Evolutionary conservation across 2,113 vertebrate species (phyloP).

Genomic region (Crotalus viridis): DNA sequence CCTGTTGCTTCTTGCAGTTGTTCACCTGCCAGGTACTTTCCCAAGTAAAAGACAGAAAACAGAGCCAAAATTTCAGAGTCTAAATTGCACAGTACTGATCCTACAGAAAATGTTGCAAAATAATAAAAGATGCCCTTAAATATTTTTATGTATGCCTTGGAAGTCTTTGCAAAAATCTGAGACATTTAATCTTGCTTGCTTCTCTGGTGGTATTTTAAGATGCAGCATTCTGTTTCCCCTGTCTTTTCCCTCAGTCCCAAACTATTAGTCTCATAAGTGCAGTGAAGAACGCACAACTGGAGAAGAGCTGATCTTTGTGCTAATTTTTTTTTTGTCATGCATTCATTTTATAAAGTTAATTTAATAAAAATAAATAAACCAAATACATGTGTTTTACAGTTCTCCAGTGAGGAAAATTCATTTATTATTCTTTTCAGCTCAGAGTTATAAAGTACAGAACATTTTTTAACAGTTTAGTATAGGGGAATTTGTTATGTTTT

Average conservation of each 20-base stretch:
- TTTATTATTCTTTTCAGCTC: not conserved
- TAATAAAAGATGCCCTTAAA: not conserved
- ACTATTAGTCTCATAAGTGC: not conserved
- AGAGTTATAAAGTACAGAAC: not conserved
- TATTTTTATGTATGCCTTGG: not conserved
- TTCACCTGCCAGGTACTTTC: slow-evolving; percentile 24
- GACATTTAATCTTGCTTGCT: not conserved
- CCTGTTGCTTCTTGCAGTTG: slow-evolving; percentile 23
- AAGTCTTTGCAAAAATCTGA: not conserved
- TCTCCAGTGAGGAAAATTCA: not conserved
- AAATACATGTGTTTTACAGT: slow-evolving; percentile 19
- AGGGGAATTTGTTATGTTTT: slow-evolving; percentile 29
- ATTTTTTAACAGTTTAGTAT: slow-evolving; percentile 12
- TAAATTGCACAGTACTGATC: not conserved
- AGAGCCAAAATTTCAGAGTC: not conserved
- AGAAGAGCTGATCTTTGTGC: not conserved
- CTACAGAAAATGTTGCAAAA: not conserved
- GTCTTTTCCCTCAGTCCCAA: not conserved
- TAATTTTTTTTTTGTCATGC: slow-evolving; percentile 10
- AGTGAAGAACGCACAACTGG: not conserved
- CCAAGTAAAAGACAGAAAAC: not conserved
- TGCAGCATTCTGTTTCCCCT: not conserved
- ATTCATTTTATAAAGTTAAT: slow-evolving; percentile 22
- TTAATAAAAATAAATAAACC: slow-evolving; percentile 25
- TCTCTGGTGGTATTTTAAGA: not conserved